Base-by-base conservation (phyloP, 2,888 invertebrate species). In the Ariolimax columbianus region DNA sequence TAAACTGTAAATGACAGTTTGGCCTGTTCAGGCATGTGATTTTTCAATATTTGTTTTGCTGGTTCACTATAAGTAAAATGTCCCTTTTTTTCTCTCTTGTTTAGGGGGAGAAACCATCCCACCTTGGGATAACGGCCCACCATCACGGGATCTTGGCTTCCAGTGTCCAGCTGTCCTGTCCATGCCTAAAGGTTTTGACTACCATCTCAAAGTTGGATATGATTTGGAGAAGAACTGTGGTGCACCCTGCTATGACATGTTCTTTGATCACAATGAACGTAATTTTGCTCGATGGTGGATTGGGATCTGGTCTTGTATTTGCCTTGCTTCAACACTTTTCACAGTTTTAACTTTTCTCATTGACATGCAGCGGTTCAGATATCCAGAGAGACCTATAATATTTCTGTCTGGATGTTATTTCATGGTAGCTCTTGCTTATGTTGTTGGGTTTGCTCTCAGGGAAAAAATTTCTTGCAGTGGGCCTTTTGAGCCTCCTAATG, bases 331-430 rank as follows among this genome's bases (percentile, higher is more conserved):
- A 89, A 98, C 99, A 90, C 95, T 98, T 85, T 98, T 99, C 94
- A 95, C 95, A 0, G 94, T 95, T 7, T 89, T 95, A 68, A 99
- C 99, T 17, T 99, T 98, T 94, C 95, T 98, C 87, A 97, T 99
- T 89, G 99, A 99, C 94, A 97, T 97, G 86, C 97, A 97, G 91
- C 96, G 99, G 91, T 99, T 99, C 94, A 96, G 98, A 72, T 99
- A 99, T 95, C 99, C 99, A 23, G 99, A 99, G 94, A 96, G 99
- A 89, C 98, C 99, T 2, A 98, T 99, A 87, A 98, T 99, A 91
- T 99, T 98, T 94, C 95, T 99, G 85, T 98, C 99, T 33, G 96
- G 98, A 9, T 99, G 99, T 94, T 99, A 99, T 94, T 95, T 98
- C 91, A 97, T 98, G 96, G 97, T 99, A 72, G 97, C 98, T 33